Evolutionary conservation across 2,113 vertebrate species (phyloP), one percentile per base, ranked within the genome.

Genomic region (Pelmatolapia mariae): DNA sequence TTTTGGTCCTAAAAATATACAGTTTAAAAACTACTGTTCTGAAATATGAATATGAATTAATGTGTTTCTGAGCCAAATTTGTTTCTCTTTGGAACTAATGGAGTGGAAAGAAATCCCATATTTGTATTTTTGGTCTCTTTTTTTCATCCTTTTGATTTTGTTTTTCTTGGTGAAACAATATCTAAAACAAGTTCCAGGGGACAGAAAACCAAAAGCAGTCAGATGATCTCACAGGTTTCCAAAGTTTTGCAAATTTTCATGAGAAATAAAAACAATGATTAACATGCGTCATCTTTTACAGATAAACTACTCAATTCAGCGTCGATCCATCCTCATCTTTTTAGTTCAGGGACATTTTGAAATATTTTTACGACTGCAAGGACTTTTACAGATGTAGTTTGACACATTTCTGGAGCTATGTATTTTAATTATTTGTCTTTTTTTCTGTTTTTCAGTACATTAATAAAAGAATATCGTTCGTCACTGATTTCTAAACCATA

Each of bases 341-440:
- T 76, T 76, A 47, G 68, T 45, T 47, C 68, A 76, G 40, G 15
- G 0, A 76, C 2, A 3, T 73, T 73, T 40, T 45, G 9, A 10
- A 73, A 73, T 29, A 26, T 11, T 73, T 73, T 47, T 29, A 73
- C 8, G 0, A 47, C 8, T 0, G 1, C 43, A 38, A 52, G 5
- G 40, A 19, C 61, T 52, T 36, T 78, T 59, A 50, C 5, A 79
- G 43, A 22, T 18, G 15, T 53, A 36, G 3, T 13, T 3, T 3
- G 1, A 24, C 5, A 24, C 9, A 68, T 12, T 78, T n/a, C 40
- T 61, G n/a, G 0, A 1, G 5, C 15, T 47, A 9, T 16, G 0
- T 40, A 24, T 24, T 40, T 10, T 22, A 19, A 36, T 18, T 38
- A 47, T 52, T 38, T 18, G 56, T 76, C 13, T 76, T 76, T 84